These are phyloP conservation scores for Helicolenus hilgendorfi DNA, from an alignment of 2,797 vertebrate genomes.

Conservation along the genomic window DNA sequence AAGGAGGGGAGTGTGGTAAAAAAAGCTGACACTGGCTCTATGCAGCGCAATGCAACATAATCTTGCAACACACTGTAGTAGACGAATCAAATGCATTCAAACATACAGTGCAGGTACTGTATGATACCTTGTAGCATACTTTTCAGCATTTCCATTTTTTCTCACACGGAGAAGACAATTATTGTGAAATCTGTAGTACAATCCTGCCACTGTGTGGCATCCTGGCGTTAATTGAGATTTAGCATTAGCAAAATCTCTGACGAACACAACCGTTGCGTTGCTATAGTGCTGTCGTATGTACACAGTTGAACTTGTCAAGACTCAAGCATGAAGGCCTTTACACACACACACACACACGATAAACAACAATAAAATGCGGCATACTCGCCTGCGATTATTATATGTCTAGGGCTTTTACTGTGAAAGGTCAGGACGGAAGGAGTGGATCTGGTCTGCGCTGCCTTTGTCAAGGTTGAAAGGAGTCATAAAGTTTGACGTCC, in stretches of 20 bases:
- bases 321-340: neutral
- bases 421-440: no score
- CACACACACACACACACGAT: no score
- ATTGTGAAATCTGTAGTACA: neutral
- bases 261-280: neutral
- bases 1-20: neutral
- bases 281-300: neutral
- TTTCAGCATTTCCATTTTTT: neutral
- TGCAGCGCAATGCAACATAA: conserved; percentile 2
- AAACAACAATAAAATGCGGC: no score
- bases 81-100: neutral
- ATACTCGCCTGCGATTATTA: no score
- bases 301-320: neutral
- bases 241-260: neutral
- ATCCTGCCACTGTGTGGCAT: neutral
- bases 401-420: no score
- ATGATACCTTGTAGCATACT: neutral
- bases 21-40: neutral
- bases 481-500: no score
- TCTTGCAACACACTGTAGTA: neutral
- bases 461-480: no score
- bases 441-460: no score
- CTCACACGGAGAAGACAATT: neutral
- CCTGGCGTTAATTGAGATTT: neutral
- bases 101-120: neutral